Conservation (phyloP, 2,888 invertebrate species). For the Timema podura region DNA sequence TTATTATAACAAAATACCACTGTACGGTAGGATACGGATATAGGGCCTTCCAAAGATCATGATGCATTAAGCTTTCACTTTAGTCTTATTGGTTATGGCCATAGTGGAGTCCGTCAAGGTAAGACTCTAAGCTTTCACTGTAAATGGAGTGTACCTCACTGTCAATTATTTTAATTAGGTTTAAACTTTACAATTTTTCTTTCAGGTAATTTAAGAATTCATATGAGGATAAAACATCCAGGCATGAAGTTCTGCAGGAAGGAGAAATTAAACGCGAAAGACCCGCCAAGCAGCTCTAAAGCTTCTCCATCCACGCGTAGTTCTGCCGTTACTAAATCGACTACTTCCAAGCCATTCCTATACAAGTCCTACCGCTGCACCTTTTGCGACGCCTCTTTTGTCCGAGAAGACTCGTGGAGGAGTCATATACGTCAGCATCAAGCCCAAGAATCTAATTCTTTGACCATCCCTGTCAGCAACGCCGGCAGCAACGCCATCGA, state of each 20-base stretch:
- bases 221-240: conserved; percentile 39
- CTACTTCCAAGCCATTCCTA: conserved; percentile 33
- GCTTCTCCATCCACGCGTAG: conserved; percentile 8
- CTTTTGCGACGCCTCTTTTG: conserved; percentile 43
- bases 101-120: background rate
- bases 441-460: background rate
- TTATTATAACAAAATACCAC: too few species aligned
- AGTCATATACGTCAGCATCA: conserved; percentile 44
- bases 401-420: conserved; percentile 44
- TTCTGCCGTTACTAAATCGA: conserved; percentile 9
- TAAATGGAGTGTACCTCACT: background rate
- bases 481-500: background rate
- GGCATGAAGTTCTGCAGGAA: conserved; percentile 31
- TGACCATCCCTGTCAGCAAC: background rate
- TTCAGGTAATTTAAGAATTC: conserved; percentile 38
- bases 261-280: conserved; percentile 22
- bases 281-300: background rate
- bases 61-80: background rate
- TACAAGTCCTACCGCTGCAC: conserved; percentile 40
- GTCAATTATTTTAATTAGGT: background rate
- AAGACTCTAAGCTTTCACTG: too few species aligned
- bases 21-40: too few species aligned
- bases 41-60: too few species aligned
- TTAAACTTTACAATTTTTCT: conserved; percentile 7
- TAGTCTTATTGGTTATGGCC: background rate